Conservation (phyloP, 2,797 vertebrate species). For the Florisuga fusca region DNA sequence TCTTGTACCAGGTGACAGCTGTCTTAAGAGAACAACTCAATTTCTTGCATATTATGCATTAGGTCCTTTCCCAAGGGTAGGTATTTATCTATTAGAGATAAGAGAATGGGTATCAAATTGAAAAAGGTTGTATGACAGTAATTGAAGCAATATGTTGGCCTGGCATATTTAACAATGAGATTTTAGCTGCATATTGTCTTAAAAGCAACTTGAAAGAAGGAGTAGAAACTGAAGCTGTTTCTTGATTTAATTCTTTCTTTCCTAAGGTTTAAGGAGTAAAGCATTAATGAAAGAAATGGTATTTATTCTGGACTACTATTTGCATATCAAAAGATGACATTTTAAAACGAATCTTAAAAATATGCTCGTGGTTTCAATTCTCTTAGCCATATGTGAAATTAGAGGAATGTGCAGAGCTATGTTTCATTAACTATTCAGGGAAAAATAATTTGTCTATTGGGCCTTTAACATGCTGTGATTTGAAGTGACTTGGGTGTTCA, state of each 20-base stretch:
- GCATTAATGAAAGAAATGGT: not conserved
- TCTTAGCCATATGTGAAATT: conserved; percentile 24
- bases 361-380: not conserved
- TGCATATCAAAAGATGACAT: conserved; percentile 44
- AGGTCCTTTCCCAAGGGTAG: conserved; percentile 8
- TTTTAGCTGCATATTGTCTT: conserved; percentile 21
- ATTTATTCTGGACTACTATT: conserved; percentile 35
- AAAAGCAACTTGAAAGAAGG: conserved; percentile 25
- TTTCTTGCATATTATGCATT: conserved; percentile 48
- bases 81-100: conserved; percentile 41
- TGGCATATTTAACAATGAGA: not conserved
- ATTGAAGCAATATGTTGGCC: conserved; percentile 31
- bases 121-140: conserved; percentile 44
- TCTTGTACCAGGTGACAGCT: conserved; percentile 52
- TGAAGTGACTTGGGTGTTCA: not conserved
- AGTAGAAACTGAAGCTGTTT: conserved; percentile 20
- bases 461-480: not conserved
- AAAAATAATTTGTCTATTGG: not conserved
- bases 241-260: conserved; percentile 11
- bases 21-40: conserved; percentile 3
- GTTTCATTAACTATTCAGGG: conserved; percentile 6
- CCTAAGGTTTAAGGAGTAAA: not conserved
- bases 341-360: conserved; percentile 22
- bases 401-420: not conserved
- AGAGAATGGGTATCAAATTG: conserved; percentile 15